Evolutionary conservation across 2,797 vertebrate species (phyloP), one percentile per base, ranked within the genome.

Genomic region (Diplodus puntazzo): DNA sequence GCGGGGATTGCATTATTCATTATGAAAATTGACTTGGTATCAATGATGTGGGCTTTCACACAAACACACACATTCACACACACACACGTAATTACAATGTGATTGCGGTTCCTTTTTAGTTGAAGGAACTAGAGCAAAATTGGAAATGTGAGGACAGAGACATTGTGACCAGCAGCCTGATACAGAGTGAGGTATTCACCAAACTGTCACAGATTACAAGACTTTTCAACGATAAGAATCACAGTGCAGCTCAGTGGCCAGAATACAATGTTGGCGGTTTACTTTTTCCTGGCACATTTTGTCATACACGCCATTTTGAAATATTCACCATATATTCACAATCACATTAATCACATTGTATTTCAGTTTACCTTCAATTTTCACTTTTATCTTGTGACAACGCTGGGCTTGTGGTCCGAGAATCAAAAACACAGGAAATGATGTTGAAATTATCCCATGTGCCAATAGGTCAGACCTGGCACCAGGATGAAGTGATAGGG

Each of bases 1-100:
- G 75, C 75, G 39, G 27, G 66, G n/a, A 23, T 69, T 87, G 77
- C 80, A 89, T 89, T 82, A 92, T 91, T 93, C 88, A 91, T 91
- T 86, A 75, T 79, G 59, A 87, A 81, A 88, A 89, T 62, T 42
- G 30, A 85, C 75, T 59, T 69, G 48, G 20, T 61, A 53, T 73
- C 43, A 62, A 1, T 52, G 67, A 59, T n/a, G 46, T 54, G 20
- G 62, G 61, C 34, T 73, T 21, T 23, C 53, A 50, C n/a, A 34
- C 45, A 52, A 17, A 59, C n/a, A 69, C 27, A 67, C 57, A 68
- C 27, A 43, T 34, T 34, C 30, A 7, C 20, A 53, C 42, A 71
- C 62, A 53, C 18, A 61, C 21, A 68, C 42, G 23, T 59, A 48
- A 34, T 73, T 59, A 63, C 48, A 71, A 59, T 64, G 9, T 34